Evolutionary conservation across 1,140 invertebrate species (phyloP).

Genomic region (Colletes gigas): DNA sequence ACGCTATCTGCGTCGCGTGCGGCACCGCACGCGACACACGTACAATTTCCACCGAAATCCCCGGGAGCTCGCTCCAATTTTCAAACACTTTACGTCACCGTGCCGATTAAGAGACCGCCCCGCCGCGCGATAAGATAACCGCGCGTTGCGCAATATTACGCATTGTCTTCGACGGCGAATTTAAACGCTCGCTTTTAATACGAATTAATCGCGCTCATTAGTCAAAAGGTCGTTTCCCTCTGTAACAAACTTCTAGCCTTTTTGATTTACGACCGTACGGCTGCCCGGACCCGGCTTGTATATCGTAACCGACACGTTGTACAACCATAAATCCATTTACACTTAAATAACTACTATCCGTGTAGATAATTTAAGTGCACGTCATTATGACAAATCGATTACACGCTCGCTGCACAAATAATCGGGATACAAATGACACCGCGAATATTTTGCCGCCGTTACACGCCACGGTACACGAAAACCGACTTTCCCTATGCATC

Average conservation of each 20-base stretch:
- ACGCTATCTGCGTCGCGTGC: background rate
- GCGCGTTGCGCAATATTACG: background rate
- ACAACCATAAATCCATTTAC: constrained; percentile 57
- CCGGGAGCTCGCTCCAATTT: background rate
- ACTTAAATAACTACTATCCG: constrained; percentile 50
- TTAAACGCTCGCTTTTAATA: constrained; percentile 1
- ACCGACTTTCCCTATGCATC: constrained; percentile 17
- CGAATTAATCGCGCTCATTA: constrained; percentile 34
- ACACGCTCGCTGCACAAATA: constrained; percentile 49
- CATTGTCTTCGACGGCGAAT: background rate
- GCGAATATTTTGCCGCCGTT: constrained; percentile 37
- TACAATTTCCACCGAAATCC: background rate
- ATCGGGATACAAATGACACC: constrained; percentile 48
- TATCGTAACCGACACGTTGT: constrained; percentile 54
- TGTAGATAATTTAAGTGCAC: constrained; percentile 59
- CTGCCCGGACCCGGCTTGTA: constrained; percentile 37
- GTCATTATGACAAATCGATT: constrained; percentile 64
- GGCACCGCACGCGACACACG: background rate
- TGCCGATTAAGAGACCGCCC: background rate
- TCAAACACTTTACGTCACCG: background rate
- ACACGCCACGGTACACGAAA: background rate
- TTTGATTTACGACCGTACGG: constrained; percentile 45
- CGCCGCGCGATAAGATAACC: background rate
- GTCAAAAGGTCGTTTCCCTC: constrained; percentile 38
- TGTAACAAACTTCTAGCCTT: constrained; percentile 55